Evolutionary conservation across 1,140 invertebrate genomes (phyloP), one percentile per base, ranked within the genome.

Genomic region (Macrotrachela quadricornifera): DNA sequence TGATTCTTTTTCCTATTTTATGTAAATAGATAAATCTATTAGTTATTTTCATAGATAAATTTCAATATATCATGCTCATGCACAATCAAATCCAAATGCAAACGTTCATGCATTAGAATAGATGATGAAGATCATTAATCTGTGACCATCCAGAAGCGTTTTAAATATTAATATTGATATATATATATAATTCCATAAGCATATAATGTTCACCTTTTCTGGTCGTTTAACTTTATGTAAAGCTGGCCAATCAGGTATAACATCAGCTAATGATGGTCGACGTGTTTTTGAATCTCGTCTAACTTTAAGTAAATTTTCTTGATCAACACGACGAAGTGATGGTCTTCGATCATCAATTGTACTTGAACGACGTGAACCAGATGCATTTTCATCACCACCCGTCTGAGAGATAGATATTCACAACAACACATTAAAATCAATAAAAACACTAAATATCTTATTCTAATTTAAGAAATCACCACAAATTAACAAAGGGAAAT

Each of bases 1-100:
- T 52, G 79, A 79, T 64, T 95, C 91, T 73, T 79, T 79, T 80
- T 91, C 92, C 88, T 94, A n/a, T n/a, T n/a, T n/a, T n/a, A n/a
- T n/a, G 75, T 62, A 61, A 49, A 50, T 54, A 54, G 11, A n/a
- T n/a, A n/a, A n/a, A n/a, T n/a, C n/a, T n/a, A n/a, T n/a, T n/a
- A n/a, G n/a, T n/a, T n/a, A n/a, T n/a, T n/a, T n/a, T n/a, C n/a
- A n/a, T n/a, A n/a, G n/a, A n/a, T 30, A 30, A 30, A 2, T 30
- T 30, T 30, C 21, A n/a, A n/a, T n/a, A n/a, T n/a, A n/a, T 30
- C 21, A 30, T 8, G 8, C 21, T 30, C 21, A 30, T 30, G 21
- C 21, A 30, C 2, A 4, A 30, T 30, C 21, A 30, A 30, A 30
- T 30, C 21, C n/a, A n/a, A n/a, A n/a, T n/a, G n/a, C n/a, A n/a